These are phyloP conservation scores for Osmerus eperlanus DNA, from an alignment of 2,113 vertebrate species.

Conservation along the genomic window DNA sequence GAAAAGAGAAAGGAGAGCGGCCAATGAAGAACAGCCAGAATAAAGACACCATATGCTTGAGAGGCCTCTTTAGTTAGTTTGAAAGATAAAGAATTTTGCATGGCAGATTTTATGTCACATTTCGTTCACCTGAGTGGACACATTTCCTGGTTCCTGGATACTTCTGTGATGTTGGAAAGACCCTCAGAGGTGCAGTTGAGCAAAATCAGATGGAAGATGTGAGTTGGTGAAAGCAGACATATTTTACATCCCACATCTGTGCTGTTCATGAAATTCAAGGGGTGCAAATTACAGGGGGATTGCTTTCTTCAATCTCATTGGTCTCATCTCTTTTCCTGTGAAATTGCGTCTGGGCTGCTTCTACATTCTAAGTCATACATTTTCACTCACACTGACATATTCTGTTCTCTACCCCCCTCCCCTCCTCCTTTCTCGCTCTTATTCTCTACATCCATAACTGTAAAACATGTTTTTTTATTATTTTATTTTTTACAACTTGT, in stretches of 20 bases:
- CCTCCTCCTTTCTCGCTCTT: not conserved
- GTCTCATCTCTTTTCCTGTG: not conserved
- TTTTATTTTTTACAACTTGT: conserved; percentile 13
- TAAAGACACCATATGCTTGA: conserved; percentile 13
- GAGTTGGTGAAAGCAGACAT: not conserved
- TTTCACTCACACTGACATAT: not conserved
- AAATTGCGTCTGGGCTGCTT: not conserved
- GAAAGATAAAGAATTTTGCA: conserved; percentile 1
- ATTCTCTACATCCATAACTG: not conserved
- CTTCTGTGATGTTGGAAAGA: conserved; percentile 1
- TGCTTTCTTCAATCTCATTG: not conserved
- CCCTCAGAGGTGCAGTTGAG: conserved; percentile 12
- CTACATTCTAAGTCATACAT: not conserved
- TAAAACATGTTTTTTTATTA: too few species aligned
- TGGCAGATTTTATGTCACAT: conserved; percentile 5
- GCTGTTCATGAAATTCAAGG: conserved; percentile 9
- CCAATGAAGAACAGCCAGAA: conserved; percentile 11
- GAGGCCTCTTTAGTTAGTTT: conserved; percentile 2
- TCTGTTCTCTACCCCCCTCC: too few species aligned
- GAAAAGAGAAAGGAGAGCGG: conserved; percentile 1
- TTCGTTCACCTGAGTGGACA: not conserved
- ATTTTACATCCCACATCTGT: conserved; percentile 10
- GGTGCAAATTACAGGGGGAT: not conserved
- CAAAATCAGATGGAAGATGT: not conserved
- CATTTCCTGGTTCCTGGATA: not conserved